Evolutionary conservation across 37 sponge, comb jelly and placozoan species (phyloP), one percentile per base, ranked within the genome.

Genomic region (Haliclona indistincta): DNA sequence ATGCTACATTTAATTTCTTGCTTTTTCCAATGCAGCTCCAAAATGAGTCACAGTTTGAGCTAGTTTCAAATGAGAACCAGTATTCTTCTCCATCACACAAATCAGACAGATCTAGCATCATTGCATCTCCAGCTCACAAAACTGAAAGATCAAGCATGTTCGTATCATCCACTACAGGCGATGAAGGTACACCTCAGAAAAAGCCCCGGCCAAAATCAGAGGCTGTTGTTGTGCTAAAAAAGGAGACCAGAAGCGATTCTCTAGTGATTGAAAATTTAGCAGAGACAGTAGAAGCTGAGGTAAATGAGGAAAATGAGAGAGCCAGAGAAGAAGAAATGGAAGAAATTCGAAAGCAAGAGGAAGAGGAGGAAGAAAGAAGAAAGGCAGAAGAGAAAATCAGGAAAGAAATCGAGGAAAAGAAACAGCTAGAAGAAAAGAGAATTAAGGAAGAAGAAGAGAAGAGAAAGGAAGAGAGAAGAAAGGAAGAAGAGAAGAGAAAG

Each of bases 391-490:
- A 6, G 69, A 66, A 66, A 3, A 0, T 38, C 13, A 36, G 0
- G 8, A 17, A 23, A 7, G 17, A 0, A 35, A 66, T 36, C 41
- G 32, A n/a, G 25, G 62, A 60, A 11, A 29, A 1, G 62, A 60
- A 34, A 29, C 8, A 30, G 58, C 29, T 36, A 25, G 6, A 38
- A 33, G 23, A 10, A 30, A 65, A 30, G 67, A 7, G 33, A 65
- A 65, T 4, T 4, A 4, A 33, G 53, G 3, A 38, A 52, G 42
- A 6, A 71, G 52, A 56, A n/a, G 2, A 4, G 7, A 4, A 8
- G 43, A 44, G 42, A 71, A 71, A 42, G 51, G 42, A 10, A 29
- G 52, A 56, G 52, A 71, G 61, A 43, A 40, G 29, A n/a, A 23
- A 43, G 51, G n/a, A 3, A 44, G 25, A 41, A 36, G 4, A 23